These are phyloP conservation scores for Halcyon senegalensis DNA, from an alignment of 2,113 vertebrate genomes.

Conservation along the genomic window DNA sequence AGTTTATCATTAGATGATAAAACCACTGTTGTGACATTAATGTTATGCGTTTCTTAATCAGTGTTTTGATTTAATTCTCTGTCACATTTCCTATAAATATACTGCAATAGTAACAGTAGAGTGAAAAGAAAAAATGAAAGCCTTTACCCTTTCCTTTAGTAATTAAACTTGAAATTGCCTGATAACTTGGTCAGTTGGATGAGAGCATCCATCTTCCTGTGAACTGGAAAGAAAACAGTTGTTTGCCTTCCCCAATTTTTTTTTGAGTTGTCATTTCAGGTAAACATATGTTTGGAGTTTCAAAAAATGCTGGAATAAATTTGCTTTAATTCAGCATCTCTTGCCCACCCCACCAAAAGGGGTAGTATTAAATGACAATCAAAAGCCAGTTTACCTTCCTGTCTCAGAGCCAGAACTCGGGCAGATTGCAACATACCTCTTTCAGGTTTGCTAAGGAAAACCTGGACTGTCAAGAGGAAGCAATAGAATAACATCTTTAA, in stretches of 20 bases:
- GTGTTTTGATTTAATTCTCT: conserved; percentile 88
- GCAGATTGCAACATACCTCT: neutral
- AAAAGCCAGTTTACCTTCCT: neutral
- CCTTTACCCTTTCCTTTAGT: conserved; percentile 27
- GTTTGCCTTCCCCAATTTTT: neutral
- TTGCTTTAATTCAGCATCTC: conserved; percentile 2
- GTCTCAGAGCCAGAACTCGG: neutral
- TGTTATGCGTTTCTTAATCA: conserved; percentile 86
- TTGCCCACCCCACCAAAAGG: neutral
- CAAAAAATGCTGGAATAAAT: conserved; percentile 16
- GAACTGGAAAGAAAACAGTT: neutral
- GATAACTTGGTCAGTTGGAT: conserved; percentile 13
- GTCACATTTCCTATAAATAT: conserved; percentile 57
- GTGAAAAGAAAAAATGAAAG: conserved; percentile 15
- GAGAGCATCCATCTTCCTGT: neutral
- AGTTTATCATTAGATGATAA: conserved; percentile 80
- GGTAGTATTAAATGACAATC: neutral
- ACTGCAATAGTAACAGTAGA: conserved; percentile 14
- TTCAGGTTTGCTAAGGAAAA: neutral
- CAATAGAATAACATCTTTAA: neutral
- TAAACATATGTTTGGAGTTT: neutral
- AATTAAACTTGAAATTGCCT: conserved; percentile 35
- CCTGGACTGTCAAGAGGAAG: neutral
- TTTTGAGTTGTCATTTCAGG: neutral
- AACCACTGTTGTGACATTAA: conserved; percentile 83